Conservation (phyloP, 2,113 vertebrate genomes). For the Dinomys branickii region DNA sequence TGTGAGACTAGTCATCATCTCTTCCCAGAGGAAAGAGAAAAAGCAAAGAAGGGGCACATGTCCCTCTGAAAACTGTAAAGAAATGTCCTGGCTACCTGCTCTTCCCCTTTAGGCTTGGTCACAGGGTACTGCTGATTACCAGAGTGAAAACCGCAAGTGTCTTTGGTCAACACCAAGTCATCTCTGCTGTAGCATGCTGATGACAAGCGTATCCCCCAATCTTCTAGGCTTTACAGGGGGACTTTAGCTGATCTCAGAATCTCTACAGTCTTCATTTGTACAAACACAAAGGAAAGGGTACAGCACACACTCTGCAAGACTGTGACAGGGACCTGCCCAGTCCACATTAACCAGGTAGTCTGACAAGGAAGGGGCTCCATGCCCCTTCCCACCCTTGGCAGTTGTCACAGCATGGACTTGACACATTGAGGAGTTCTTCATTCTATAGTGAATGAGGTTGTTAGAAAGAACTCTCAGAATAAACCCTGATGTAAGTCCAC, state of each 20-base stretch:
- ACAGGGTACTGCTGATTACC: too few species aligned
- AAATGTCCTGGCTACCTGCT: accelerated
- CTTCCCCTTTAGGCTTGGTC: accelerated
- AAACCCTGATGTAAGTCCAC: neutral
- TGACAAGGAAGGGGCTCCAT: neutral
- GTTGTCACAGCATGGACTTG: neutral
- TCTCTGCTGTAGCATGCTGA: neutral
- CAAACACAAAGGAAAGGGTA: neutral
- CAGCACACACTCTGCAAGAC: too few species aligned
- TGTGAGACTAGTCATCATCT: neutral
- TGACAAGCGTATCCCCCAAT: neutral
- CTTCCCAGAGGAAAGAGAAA: neutral
- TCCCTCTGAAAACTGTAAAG: too few species aligned
- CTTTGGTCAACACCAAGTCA: neutral
- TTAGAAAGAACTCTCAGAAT: neutral
- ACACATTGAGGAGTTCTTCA: neutral
- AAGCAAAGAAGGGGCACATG: neutral
- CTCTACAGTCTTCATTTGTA: neutral
- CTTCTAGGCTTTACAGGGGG: neutral
- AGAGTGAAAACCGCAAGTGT: neutral
- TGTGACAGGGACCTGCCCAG: neutral
- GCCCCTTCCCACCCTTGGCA: too few species aligned
- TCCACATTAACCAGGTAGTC: neutral
- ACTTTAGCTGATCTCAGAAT: neutral
- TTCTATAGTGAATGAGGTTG: neutral